phyloP scores from a whole-genome alignment of 1,140 invertebrate species.

The Drosophila lowei region DNA sequence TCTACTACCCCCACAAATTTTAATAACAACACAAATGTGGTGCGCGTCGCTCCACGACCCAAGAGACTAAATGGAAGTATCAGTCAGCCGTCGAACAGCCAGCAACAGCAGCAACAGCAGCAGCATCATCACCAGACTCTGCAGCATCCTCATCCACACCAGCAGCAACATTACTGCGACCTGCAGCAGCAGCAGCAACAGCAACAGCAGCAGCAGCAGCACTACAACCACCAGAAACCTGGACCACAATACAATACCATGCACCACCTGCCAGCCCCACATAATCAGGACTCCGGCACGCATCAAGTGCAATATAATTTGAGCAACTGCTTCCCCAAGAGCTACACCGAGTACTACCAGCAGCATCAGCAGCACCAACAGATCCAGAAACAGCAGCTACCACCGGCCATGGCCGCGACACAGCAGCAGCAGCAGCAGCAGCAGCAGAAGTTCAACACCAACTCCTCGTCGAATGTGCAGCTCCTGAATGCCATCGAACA shows the following conservation, averaged over 20 bases:
- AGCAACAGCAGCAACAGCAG: conserved; percentile 42
- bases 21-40: conserved; percentile 83
- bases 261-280: conserved; percentile 40
- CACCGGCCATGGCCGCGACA: conserved; percentile 17
- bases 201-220: background rate
- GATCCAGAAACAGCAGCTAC: conserved; percentile 34
- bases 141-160: conserved; percentile 46
- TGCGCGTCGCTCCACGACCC: conserved; percentile 72
- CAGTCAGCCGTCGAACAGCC: conserved; percentile 53
- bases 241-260: conserved; percentile 69
- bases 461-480: conserved; percentile 56
- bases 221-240: conserved; percentile 30
- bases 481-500: conserved; percentile 60
- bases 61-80: conserved; percentile 79
- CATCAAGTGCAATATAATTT: conserved; percentile 66
- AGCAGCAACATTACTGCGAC: conserved; percentile 49
- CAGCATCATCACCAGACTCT: conserved; percentile 52
- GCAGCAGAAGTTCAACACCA: conserved; percentile 47
- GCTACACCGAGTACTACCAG: conserved; percentile 71
- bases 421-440: conserved; percentile 25
- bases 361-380: conserved; percentile 49
- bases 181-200: conserved; percentile 51
- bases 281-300: conserved; percentile 35
- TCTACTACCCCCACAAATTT: conserved; percentile 82
- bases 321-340: conserved; percentile 74